phyloP scores from a whole-genome alignment of 2,888 invertebrate genomes.

The Cacoxenus indagator region DNA sequence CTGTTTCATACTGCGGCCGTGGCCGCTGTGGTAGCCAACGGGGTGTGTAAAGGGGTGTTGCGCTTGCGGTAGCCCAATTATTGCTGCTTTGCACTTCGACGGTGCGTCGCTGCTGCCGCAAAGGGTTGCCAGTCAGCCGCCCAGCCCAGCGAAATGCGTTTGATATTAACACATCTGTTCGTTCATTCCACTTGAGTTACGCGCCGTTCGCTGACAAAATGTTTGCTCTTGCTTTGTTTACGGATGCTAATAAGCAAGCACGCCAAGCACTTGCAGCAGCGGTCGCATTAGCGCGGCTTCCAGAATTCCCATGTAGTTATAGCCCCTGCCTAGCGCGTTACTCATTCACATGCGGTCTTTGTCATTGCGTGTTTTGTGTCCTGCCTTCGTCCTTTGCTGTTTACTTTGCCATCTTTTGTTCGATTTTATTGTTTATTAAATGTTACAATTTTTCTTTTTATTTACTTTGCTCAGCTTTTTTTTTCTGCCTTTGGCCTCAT shows the following conservation, averaged over 20 bases:
- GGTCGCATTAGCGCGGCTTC: constrained; percentile 25
- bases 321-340: not conserved
- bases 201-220: constrained; percentile 32
- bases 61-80: constrained; percentile 59
- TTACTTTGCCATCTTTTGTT: constrained; percentile 46
- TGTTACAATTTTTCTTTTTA: constrained; percentile 49
- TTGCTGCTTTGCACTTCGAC: constrained; percentile 38
- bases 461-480: constrained; percentile 29
- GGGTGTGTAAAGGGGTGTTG: constrained; percentile 48
- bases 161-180: constrained; percentile 71
- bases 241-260: constrained; percentile 61
- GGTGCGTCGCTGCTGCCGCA: constrained; percentile 41
- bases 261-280: constrained; percentile 41
- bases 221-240: constrained; percentile 48
- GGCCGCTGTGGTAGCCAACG: constrained; percentile 25
- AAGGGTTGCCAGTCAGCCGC: constrained; percentile 52
- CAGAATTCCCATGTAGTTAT: not conserved
- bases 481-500: not conserved
- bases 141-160: constrained; percentile 55
- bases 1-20: not conserved
- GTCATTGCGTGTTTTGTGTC: constrained; percentile 1
- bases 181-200: constrained; percentile 68
- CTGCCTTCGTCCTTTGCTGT: not conserved
- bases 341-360: constrained; percentile 13
- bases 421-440: constrained; percentile 45